A percentile compares a stretch with the other conserved stretches of the same genome.
These are phyloP conservation scores for Dufourea novaeangliae DNA, from an alignment of 1,140 invertebrate species.

Conservation along the genomic window DNA sequence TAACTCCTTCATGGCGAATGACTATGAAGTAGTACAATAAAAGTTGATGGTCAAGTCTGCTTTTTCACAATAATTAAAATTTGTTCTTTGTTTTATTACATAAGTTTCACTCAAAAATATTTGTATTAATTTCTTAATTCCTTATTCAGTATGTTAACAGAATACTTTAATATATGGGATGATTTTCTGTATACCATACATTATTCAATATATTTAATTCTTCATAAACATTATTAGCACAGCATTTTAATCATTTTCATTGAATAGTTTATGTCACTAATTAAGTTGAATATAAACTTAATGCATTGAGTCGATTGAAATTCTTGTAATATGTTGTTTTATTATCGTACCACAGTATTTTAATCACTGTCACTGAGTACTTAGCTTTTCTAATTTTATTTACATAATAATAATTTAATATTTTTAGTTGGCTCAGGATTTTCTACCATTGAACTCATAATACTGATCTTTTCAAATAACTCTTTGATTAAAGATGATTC, in stretches of 20 bases:
- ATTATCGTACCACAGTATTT: background rate
- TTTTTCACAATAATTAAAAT: background rate
- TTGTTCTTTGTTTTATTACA: background rate
- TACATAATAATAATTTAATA: background rate
- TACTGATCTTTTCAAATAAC: slow-evolving; percentile 14
- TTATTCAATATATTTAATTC: slow-evolving; percentile 15
- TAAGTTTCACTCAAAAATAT: background rate
- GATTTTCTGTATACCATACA: slow-evolving; percentile 3
- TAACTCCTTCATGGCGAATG: background rate
- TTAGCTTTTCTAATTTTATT: background rate
- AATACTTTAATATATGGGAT: background rate
- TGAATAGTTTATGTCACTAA: background rate
- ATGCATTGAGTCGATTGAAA: background rate
- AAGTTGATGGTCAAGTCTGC: background rate
- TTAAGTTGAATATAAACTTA: background rate
- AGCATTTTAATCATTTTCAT: slow-evolving; percentile 4
- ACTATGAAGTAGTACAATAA: background rate
- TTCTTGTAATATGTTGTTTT: background rate
- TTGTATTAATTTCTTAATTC: background rate
- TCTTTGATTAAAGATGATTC: background rate
- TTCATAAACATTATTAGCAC: background rate
- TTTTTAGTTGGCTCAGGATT: background rate
- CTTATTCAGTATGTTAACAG: background rate
- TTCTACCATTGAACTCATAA: slow-evolving; percentile 3
- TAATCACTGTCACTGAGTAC: slow-evolving; percentile 6